Conservation (phyloP, 2,113 vertebrate genomes). For the Phalacrocorax aristotelis region DNA sequence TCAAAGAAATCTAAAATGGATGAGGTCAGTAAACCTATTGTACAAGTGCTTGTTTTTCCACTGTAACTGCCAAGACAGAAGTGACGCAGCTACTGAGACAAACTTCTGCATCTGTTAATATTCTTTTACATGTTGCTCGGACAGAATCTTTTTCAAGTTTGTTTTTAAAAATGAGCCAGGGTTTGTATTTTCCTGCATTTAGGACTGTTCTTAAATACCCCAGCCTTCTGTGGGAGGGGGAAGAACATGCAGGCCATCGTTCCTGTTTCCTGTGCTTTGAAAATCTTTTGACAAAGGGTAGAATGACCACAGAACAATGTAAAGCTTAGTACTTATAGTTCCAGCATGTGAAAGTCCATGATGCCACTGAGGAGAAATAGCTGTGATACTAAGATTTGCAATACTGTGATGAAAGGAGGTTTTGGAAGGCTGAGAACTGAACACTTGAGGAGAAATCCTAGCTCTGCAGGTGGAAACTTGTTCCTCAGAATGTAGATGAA, state of each 20-base stretch:
- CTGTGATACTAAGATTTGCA: background rate
- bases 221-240: background rate
- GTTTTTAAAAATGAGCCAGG: background rate
- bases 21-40: constrained; percentile 70
- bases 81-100: background rate
- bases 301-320: too few relatives aligned
- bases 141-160: background rate
- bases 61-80: background rate
- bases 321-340: background rate
- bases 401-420: background rate
- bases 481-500: background rate
- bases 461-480: background rate
- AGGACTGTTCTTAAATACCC: background rate
- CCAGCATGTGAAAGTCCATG: background rate
- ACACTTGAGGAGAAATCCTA: background rate
- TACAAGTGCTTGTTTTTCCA: background rate
- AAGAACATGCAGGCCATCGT: background rate
- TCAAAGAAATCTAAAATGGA: constrained; percentile 86
- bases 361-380: background rate
- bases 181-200: background rate
- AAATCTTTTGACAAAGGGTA: background rate
- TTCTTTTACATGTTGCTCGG: background rate
- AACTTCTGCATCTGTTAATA: background rate
- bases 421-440: background rate
- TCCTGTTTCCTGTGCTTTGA: background rate